These are phyloP conservation scores for Thymallus thymallus DNA, from an alignment of 2,113 vertebrate species.

Conservation along the genomic window DNA sequence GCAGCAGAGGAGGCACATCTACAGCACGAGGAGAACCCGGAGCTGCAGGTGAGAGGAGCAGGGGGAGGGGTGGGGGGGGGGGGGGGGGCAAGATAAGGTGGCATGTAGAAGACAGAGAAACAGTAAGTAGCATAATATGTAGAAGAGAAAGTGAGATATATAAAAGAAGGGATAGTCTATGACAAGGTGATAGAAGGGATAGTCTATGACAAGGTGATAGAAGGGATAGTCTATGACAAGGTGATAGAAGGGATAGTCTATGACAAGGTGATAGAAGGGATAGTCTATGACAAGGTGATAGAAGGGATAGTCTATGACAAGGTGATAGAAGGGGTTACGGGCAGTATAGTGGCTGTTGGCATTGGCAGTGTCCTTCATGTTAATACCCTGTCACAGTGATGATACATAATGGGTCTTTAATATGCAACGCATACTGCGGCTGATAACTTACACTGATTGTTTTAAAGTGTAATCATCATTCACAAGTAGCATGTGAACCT, in stretches of 20 bases:
- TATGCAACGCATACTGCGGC: conserved; percentile 17
- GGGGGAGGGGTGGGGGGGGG: conserved; percentile 63
- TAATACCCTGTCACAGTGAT: conserved; percentile 35
- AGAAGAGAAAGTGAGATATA: conserved; percentile 3
- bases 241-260: conserved; percentile 20
- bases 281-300: no score
- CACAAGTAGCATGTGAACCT: not conserved
- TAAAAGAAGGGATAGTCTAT: not conserved
- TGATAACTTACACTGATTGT: conserved; percentile 35
- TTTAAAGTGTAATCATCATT: conserved; percentile 8
- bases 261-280: no score
- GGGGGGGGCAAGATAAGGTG: conserved; percentile 70
- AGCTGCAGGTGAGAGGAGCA: conserved; percentile 84
- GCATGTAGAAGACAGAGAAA: not conserved
- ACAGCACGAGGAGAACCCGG: conserved; percentile 94
- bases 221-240: not conserved
- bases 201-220: not conserved
- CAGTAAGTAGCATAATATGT: no score
- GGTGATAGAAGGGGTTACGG: not conserved
- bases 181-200: no score
- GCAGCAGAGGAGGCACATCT: conserved; percentile 95
- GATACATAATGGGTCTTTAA: conserved; percentile 47
- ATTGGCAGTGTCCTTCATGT: conserved; percentile 47
- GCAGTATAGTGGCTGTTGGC: conserved; percentile 45
- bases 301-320: no score